Conservation (phyloP, 2,113 vertebrate genomes). For the Gobio gobio region DNA sequence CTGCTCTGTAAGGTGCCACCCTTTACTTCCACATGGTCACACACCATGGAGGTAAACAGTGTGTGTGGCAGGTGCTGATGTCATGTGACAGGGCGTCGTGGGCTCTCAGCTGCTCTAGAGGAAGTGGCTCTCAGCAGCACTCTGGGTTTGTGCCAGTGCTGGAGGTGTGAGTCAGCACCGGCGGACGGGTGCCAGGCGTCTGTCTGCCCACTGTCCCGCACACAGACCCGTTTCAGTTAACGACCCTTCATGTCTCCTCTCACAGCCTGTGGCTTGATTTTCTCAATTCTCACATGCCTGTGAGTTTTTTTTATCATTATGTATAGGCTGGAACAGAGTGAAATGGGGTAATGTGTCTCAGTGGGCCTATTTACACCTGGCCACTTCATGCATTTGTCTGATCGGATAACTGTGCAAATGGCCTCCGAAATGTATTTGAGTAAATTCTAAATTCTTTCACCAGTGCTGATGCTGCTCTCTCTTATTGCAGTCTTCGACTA, state of each 20-base stretch:
- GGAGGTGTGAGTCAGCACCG: conserved; percentile 56
- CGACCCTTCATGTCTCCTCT: neutral
- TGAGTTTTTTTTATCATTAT: too few species aligned
- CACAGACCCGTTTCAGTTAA: neutral
- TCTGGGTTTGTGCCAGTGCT: neutral
- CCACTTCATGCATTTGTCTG: too few species aligned
- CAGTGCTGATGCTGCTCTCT: too few species aligned
- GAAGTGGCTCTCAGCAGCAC: conserved; percentile 36
- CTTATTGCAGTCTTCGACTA: too few species aligned
- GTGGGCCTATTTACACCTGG: too few species aligned
- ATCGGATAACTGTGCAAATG: too few species aligned
- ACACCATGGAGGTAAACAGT: conserved; percentile 20
- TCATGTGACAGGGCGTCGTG: conserved; percentile 32
- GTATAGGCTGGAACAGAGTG: too few species aligned
- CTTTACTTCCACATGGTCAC: conserved; percentile 33
- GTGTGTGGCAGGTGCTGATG: conserved; percentile 51
- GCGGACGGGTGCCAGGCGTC: conserved; percentile 26
- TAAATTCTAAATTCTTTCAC: too few species aligned
- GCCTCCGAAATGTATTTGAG: too few species aligned
- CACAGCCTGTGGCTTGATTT: neutral
- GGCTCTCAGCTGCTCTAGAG: conserved; percentile 35
- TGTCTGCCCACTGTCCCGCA: conserved; percentile 27
- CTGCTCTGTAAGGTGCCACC: conserved; percentile 9
- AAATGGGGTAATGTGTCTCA: too few species aligned
- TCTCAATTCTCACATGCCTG: neutral